These are phyloP conservation scores for Neodiprion lecontei DNA, from an alignment of 1,140 invertebrate genomes.

Conservation along the genomic window DNA sequence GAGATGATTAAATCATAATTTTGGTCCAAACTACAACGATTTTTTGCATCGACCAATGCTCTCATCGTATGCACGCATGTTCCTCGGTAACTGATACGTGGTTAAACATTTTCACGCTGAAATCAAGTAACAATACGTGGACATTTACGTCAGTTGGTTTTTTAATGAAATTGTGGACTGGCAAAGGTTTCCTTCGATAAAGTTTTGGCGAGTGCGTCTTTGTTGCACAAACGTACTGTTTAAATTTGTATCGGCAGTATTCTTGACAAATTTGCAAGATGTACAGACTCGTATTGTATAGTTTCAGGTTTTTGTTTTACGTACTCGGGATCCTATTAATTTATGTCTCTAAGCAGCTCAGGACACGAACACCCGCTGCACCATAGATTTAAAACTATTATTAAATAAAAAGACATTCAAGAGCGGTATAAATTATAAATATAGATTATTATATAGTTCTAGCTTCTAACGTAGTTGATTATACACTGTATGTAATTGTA, in stretches of 20 bases:
- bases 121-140: too few relatives aligned
- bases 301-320: not conserved
- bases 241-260: constrained; percentile 6
- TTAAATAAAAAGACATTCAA: constrained; percentile 3
- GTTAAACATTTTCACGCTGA: too few relatives aligned
- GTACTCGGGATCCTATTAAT: not conserved
- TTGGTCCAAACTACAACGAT: too few relatives aligned
- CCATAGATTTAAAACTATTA: not conserved
- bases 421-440: constrained; percentile 13
- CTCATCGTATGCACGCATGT: too few relatives aligned
- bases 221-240: constrained; percentile 8
- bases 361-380: not conserved
- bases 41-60: too few relatives aligned
- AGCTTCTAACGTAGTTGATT: constrained; percentile 44
- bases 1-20: too few relatives aligned
- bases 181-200: too few relatives aligned
- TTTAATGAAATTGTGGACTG: too few relatives aligned
- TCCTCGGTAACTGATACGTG: too few relatives aligned
- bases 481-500: constrained; percentile 57
- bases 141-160: too few relatives aligned
- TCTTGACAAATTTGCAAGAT: constrained; percentile 1
- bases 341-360: constrained; percentile 4
- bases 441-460: constrained; percentile 35
- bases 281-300: constrained; percentile 2
- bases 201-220: too few relatives aligned